A percentile compares a stretch with the other conserved stretches of the same genome.
Evolutionary conservation across 1,140 invertebrate species (phyloP).

Genomic region (Psix sp.): DNA sequence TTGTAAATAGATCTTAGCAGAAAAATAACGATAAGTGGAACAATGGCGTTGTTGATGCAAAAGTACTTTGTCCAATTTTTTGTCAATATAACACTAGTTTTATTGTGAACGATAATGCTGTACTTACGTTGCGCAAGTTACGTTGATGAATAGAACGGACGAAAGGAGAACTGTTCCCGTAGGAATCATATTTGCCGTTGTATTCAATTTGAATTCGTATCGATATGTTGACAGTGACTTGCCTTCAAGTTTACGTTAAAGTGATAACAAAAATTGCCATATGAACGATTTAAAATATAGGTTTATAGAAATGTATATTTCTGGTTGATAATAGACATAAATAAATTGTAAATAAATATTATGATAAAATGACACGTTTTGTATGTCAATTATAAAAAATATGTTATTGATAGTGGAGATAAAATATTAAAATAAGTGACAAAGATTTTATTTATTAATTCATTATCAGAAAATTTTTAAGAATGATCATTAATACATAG

Average conservation of each 20-base stretch:
- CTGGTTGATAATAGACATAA: too few relatives aligned
- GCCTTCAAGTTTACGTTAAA: slow-evolving; percentile 58
- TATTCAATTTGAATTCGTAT: slow-evolving; percentile 49
- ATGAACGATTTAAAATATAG: slow-evolving; percentile 77
- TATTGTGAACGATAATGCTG: slow-evolving; percentile 21
- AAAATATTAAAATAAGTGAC: too few relatives aligned
- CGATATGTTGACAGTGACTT: slow-evolving; percentile 39
- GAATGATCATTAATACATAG: too few relatives aligned
- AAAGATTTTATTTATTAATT: too few relatives aligned
- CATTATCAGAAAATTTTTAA: too few relatives aligned
- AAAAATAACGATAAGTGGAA: slow-evolving; percentile 14
- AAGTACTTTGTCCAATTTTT: slow-evolving; percentile 5
- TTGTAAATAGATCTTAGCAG: slow-evolving; percentile 1
- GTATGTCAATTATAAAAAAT: too few relatives aligned
- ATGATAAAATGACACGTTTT: too few relatives aligned
- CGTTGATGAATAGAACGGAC: slow-evolving; percentile 32
- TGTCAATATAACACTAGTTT: slow-evolving; percentile 14
- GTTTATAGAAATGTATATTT: slow-evolving; percentile 22
- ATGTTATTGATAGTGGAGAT: too few relatives aligned
- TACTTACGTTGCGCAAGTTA: slow-evolving; percentile 5
- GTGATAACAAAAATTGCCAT: slow-evolving; percentile 71
- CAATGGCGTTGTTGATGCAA: slow-evolving; percentile 14
- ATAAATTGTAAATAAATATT: too few relatives aligned
- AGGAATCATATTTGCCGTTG: slow-evolving; percentile 42
- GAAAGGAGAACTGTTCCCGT: slow-evolving; percentile 31